phyloP scores from a whole-genome alignment of 2,797 vertebrate genomes.

The Gymnothorax javanicus region DNA sequence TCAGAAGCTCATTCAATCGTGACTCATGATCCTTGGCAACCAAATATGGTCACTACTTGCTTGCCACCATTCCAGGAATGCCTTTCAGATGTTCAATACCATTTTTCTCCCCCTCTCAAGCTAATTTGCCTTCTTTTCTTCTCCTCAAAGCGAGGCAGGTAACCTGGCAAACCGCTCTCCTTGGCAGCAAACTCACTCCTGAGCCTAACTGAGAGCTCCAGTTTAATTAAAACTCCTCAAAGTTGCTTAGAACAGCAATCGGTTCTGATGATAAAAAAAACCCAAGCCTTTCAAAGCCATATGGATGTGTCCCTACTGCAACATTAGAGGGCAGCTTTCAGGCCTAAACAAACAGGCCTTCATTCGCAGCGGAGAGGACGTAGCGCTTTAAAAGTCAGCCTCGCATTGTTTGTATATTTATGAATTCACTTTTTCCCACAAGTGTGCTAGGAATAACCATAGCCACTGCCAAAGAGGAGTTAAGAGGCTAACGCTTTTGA shows the following conservation, averaged over 20 bases:
- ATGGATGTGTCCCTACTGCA: constrained; percentile 21
- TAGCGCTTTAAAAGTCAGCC: constrained; percentile 31
- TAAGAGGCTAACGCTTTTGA: constrained; percentile 66
- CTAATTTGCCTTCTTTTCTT: constrained; percentile 12
- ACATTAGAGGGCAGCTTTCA: constrained; percentile 15
- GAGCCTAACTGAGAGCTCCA: background rate
- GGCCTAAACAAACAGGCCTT: constrained; percentile 41
- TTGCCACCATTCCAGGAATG: background rate
- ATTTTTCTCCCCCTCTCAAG: background rate
- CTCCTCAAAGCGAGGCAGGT: constrained; percentile 4
- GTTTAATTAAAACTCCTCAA: constrained; percentile 29
- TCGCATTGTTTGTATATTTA: constrained; percentile 5
- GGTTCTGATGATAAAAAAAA: constrained; percentile 22
- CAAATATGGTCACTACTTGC: background rate
- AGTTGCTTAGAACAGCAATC: constrained; percentile 31
- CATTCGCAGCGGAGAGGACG: constrained; percentile 51
- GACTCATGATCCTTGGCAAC: background rate
- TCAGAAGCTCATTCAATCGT: background rate
- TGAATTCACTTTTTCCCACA: constrained; percentile 51
- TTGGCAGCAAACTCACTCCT: background rate
- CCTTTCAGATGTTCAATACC: background rate
- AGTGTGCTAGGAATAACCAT: constrained; percentile 51
- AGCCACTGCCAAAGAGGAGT: constrained; percentile 53
- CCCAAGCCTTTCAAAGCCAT: background rate
- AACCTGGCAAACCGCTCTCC: background rate